Base-by-base conservation (phyloP, 2,797 vertebrate genomes). In the Buphagus erythrorhynchus region DNA sequence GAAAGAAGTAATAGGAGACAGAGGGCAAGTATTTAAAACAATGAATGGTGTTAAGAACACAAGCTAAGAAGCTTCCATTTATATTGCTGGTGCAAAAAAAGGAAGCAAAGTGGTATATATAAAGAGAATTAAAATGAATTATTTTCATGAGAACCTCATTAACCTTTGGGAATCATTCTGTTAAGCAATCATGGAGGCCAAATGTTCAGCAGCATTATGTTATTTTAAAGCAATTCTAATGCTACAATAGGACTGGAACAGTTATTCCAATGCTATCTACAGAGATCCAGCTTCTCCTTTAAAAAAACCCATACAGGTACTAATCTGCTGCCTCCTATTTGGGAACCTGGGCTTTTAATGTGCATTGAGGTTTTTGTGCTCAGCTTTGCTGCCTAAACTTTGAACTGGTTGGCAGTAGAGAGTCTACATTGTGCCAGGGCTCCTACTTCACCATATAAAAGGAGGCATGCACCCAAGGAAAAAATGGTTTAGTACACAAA, bases 81-180 rank as follows among this genome's bases (percentile, higher is more conserved):
- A 46, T 74, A 36, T 45, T 80, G 12, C 12, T 83, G 74, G 75
- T n/a, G 20, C 2, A 66, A 77, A 93, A 72, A 92, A 57, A 58
- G 77, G 10, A 48, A 54, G 20, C 17, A 38, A 76, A 71, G 38
- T 40, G 28, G 20, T 80, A 45, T 72, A 81, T 88, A 78, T 77
- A 75, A 91, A 75, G 38, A 33, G 11, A 94, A 67, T 74, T 38
- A 77, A 91, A 94, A 94, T 86, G 18, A 84, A 93, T 95, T 93
- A 40, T 94, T 90, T 93, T 86, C 66, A 72, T 51, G 36, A 80
- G 73, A 94, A 91, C 49, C 62, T 91, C 21, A 9, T 95, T 94
- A 93, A 91, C 68, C 79, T 83, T 78, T 69, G 66, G 38, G 58
- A 83, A 40, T 90, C 22, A 14, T 54, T 91, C 54, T 83, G 31